Evolutionary conservation across 2,888 invertebrate species (phyloP).

Genomic region (Heliothis peltigera): DNA sequence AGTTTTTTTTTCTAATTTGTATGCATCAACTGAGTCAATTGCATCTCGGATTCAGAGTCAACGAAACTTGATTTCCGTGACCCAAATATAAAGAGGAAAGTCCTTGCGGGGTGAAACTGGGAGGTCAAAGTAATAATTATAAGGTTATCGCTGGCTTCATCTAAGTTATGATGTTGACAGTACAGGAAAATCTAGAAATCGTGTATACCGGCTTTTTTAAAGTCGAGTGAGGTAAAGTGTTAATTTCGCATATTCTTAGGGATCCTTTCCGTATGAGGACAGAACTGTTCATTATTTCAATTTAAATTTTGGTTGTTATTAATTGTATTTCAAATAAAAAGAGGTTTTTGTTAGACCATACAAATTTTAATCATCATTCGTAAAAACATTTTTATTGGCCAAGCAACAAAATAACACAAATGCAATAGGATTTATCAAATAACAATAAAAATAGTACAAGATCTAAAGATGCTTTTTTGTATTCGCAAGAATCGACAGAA

Average conservation of each 20-base stretch:
- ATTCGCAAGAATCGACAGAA: constrained; percentile 44
- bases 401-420: constrained; percentile 8
- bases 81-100: constrained; percentile 70
- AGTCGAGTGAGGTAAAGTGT: constrained; percentile 14
- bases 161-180: constrained; percentile 27
- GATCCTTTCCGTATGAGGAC: too few relatives aligned
- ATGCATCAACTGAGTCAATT: constrained; percentile 62
- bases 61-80: constrained; percentile 68
- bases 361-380: neutral
- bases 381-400: neutral
- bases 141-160: constrained; percentile 34
- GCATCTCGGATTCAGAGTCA: constrained; percentile 62
- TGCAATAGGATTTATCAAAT: neutral
- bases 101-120: constrained; percentile 42
- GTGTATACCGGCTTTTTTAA: constrained; percentile 14
- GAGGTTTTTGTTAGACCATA: constrained; percentile 2
- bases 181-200: constrained; percentile 42
- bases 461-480: constrained; percentile 40
- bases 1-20: constrained; percentile 58
- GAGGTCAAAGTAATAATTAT: constrained; percentile 45
- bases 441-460: constrained; percentile 15
- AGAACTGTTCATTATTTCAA: neutral
- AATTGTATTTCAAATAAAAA: neutral
- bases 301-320: neutral
- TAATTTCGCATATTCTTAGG: neutral